Percentiles rank a stretch among this genome's conserved stretches.
Evolutionary conservation across 2,113 vertebrate genomes (phyloP).

Genomic region (Tichodroma muraria): DNA sequence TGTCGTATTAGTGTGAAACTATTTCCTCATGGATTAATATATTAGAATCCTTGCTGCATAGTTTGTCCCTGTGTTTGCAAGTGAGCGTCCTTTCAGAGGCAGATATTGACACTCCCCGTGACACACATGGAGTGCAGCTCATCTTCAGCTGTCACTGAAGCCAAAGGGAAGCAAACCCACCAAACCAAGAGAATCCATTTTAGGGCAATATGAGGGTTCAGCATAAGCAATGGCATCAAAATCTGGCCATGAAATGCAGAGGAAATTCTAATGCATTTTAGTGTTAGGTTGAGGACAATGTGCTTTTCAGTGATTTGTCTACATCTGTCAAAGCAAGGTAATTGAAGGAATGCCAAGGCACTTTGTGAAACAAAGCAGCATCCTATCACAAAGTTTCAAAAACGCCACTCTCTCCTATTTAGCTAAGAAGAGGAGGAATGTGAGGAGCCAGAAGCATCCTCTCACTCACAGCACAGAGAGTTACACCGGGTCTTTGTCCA

Average conservation of each 20-base stretch:
- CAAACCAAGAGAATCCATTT: neutral
- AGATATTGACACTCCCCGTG: neutral
- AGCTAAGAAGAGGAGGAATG: neutral
- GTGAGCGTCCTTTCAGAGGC: neutral
- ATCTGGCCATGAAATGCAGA: neutral
- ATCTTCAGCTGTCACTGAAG: neutral
- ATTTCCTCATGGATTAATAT: neutral
- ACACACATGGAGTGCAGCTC: rapidly evolving
- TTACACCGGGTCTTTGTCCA: neutral
- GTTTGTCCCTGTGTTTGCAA: neutral
- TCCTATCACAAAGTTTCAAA: slow-evolving; percentile 39
- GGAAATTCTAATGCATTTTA: slow-evolving; percentile 17
- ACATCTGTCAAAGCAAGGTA: slow-evolving; percentile 54
- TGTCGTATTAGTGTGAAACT: neutral
- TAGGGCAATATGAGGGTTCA: neutral
- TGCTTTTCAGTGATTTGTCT: slow-evolving; percentile 40
- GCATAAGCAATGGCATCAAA: neutral
- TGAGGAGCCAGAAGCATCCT: slow-evolving; percentile 14
- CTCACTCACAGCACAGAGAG: neutral
- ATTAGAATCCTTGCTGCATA: neutral
- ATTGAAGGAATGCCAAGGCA: slow-evolving; percentile 49
- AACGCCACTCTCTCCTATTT: neutral
- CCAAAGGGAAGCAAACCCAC: neutral
- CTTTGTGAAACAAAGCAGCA: slow-evolving; percentile 25
- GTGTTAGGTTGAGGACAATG: slow-evolving; percentile 11